Evolutionary conservation across 2,113 vertebrate genomes (phyloP), one percentile per base, ranked within the genome.

Genomic region (Bubo bubo): DNA sequence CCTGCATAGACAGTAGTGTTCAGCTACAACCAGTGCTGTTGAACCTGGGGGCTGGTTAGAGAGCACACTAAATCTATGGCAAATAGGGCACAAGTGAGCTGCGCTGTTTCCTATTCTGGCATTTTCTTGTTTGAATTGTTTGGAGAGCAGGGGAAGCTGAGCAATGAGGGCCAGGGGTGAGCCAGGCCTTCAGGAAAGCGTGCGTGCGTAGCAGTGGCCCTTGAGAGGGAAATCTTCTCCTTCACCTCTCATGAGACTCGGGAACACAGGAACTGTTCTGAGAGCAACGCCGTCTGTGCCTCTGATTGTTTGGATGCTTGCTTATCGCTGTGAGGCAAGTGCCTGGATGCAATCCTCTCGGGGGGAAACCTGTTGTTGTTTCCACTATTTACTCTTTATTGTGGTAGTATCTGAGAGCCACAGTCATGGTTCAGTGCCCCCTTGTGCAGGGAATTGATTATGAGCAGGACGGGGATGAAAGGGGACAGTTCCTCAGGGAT

Each of bases 31-130:
- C 28, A 16, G 0, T 1, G 3, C 43, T 41, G n/a, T 34, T 52
- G 74, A 72, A 52, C 73, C 37, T 30, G 43, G n/a, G 43, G 24
- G 32, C 24, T 74, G 45, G 39, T 35, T 30, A 30, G 77, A 70
- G 35, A 32, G 34, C 49, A 18, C 13, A 1, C 52, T 49, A 24
- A 39, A 45, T 41, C 68, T 21, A 1, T 24, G 41, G 60, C 52
- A 66, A 58, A 32, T 4, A 43, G 37, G 0, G 3, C 24, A 4
- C 39, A 10, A 37, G 45, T 23, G 53, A 80, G 59, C 47, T 32
- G 45, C 34, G 59, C 89, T 30, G 10, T 30, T 71, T 45, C 52
- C 0, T 3, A 0, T 43, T 22, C 50, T 53, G 67, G 10, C 0
- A 0, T 72, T 79, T 82, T 37, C 62, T 76, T 4, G 1, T 79